Evolutionary conservation across 2,797 vertebrate genomes (phyloP).

Genomic region (Artibeus jamaicensis): DNA sequence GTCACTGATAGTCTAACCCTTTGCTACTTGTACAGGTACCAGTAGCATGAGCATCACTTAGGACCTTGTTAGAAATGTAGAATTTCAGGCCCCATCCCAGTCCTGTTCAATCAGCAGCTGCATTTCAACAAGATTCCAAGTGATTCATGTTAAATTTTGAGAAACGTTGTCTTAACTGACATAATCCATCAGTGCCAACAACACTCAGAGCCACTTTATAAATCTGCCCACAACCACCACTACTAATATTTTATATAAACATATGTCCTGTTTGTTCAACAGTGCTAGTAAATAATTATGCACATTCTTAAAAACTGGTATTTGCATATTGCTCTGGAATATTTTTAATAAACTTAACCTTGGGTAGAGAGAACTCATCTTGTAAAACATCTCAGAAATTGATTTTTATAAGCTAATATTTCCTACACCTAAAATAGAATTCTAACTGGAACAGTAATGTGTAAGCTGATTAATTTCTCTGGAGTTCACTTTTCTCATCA

Average conservation of each 20-base stretch:
- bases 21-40: neutral
- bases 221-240: neutral
- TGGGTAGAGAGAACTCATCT: neutral
- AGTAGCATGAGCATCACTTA: neutral
- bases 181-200: neutral
- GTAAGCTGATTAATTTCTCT: neutral
- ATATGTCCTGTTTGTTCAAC: neutral
- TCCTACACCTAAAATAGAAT: neutral
- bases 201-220: neutral
- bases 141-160: neutral
- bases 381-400: neutral
- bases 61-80: neutral
- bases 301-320: neutral
- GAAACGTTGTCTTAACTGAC: neutral
- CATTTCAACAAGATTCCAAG: neutral
- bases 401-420: neutral
- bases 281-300: neutral
- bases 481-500: neutral
- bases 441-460: neutral
- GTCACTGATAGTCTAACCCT: neutral
- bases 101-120: neutral
- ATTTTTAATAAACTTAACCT: conserved; percentile 2
- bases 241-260: neutral
- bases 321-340: neutral
- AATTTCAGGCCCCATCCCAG: neutral